Evolutionary conservation across 1,140 invertebrate genomes (phyloP).

Genomic region (Neuroterus valhalla): DNA sequence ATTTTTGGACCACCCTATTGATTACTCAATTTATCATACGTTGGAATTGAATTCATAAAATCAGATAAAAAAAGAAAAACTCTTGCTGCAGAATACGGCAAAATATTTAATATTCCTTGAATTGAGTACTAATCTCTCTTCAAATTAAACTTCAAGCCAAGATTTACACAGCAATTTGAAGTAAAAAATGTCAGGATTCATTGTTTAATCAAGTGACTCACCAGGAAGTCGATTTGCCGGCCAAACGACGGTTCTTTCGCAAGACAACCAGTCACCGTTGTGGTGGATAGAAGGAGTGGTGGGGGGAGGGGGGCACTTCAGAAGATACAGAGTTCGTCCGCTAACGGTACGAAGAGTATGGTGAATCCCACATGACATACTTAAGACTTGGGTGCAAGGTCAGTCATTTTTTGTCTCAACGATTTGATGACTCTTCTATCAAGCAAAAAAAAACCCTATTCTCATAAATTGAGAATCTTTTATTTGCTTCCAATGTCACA

Average conservation of each 20-base stretch:
- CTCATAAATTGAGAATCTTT: no score
- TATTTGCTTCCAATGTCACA: no score
- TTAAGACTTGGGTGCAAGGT: conserved; percentile 27
- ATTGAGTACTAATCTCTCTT: not conserved
- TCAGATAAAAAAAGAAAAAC: no score
- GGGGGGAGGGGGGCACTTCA: not conserved
- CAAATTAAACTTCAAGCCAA: not conserved
- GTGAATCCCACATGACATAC: conserved; percentile 23
- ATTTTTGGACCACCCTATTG: no score
- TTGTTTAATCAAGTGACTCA: conserved; percentile 23
- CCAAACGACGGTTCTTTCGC: conserved; percentile 5
- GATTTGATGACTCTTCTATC: not conserved
- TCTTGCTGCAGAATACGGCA: no score
- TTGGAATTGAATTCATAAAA: no score
- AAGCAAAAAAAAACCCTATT: no score
- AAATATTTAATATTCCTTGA: not conserved
- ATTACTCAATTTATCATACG: no score
- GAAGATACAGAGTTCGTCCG: not conserved
- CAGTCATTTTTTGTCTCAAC: conserved; percentile 3
- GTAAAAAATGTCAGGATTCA: not conserved
- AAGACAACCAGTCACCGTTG: not conserved
- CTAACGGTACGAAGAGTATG: conserved; percentile 28
- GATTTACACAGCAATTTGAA: not conserved
- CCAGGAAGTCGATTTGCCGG: conserved; percentile 19
- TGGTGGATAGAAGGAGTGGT: not conserved